phyloP scores from a whole-genome alignment of 1,140 invertebrate genomes.

The Drosophila carrolli region DNA sequence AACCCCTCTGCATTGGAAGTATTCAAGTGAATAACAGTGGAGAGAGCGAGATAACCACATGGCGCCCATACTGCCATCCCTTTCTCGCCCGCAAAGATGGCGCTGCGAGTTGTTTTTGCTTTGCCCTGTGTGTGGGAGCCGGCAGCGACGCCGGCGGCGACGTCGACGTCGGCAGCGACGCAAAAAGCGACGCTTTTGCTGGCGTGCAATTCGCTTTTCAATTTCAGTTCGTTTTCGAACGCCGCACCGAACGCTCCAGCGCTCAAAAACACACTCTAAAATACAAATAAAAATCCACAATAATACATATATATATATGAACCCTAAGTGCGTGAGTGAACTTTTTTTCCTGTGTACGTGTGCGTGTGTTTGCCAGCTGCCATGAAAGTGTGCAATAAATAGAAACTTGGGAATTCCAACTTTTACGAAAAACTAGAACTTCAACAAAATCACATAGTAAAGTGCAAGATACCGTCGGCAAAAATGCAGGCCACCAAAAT shows the following conservation, averaged over 20 bases:
- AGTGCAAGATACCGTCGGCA: conserved; percentile 59
- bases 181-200: conserved; percentile 68
- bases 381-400: conserved; percentile 24
- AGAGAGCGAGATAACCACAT: conserved; percentile 1
- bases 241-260: conserved; percentile 55
- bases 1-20: conserved; percentile 67
- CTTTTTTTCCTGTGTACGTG: conserved; percentile 13
- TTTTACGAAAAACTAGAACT: neutral
- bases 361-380: conserved; percentile 8
- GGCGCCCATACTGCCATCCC: conserved; percentile 25
- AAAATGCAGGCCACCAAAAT: conserved; percentile 84
- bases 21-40: neutral
- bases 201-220: conserved; percentile 70
- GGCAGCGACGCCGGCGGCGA: conserved; percentile 25
- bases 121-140: conserved; percentile 18
- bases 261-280: conserved; percentile 7
- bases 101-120: conserved; percentile 37
- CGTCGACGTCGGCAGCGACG: conserved; percentile 14
- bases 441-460: neutral
- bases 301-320: conserved; percentile 18
- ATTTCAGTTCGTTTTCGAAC: conserved; percentile 78
- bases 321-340: conserved; percentile 7
- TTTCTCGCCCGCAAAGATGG: conserved; percentile 68
- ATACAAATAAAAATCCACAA: neutral
- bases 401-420: conserved; percentile 14